Percentiles rank a stretch among this genome's conserved stretches.
phyloP scores from a whole-genome alignment of 2,797 vertebrate genomes.

The Sebastes jordani region DNA sequence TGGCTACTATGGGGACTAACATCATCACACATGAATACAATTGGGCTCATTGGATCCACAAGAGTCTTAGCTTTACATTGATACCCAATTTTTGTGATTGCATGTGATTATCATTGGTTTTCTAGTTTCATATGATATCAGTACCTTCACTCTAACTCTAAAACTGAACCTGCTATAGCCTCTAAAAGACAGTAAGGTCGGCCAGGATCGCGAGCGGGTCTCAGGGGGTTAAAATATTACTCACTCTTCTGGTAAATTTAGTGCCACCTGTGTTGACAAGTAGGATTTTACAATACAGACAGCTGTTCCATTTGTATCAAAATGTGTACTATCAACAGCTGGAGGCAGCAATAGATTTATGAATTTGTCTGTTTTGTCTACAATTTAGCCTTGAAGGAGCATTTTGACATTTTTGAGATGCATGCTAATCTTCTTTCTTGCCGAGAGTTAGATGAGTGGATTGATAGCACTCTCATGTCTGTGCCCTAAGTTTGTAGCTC shows the following conservation, averaged over 20 bases:
- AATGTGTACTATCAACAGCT: background rate
- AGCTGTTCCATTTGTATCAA: background rate
- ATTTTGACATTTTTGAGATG: background rate
- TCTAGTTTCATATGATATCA: too few species aligned
- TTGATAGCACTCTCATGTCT: background rate
- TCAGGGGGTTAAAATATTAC: background rate
- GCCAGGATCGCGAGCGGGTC: too few species aligned
- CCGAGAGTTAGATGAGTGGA: background rate
- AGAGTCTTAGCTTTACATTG: too few species aligned
- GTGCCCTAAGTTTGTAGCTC: background rate
- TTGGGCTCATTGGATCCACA: too few species aligned
- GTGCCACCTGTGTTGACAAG: background rate
- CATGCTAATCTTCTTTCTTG: background rate
- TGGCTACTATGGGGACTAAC: too few species aligned
- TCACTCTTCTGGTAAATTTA: background rate
- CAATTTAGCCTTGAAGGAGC: background rate
- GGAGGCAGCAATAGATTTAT: background rate
- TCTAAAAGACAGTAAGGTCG: too few species aligned
- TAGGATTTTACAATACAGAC: background rate
- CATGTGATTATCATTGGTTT: too few species aligned
- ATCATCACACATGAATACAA: too few species aligned
- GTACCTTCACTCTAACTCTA: too few species aligned
- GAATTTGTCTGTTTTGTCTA: background rate
- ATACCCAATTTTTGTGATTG: too few species aligned
- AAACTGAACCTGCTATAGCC: too few species aligned